Percentiles rank a stretch among this genome's conserved stretches.
Conservation (phyloP, 2,113 vertebrate genomes). For the Synchiropus splendidus region DNA sequence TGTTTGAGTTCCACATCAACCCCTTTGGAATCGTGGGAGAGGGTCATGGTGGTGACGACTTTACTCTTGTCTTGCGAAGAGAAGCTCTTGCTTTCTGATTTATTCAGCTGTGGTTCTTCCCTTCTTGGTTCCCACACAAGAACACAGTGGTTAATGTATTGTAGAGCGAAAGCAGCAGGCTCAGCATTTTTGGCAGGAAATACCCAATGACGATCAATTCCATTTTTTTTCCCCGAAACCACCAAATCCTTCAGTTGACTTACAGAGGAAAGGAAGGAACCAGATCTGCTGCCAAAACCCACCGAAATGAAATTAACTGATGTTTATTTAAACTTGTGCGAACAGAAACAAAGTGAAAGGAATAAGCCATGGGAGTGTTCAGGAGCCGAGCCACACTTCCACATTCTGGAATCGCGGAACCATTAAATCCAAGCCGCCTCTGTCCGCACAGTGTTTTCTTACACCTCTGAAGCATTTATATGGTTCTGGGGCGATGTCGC, state of each 20-base stretch:
- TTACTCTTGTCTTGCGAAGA: too few relatives aligned
- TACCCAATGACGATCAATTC: slow-evolving; percentile 32
- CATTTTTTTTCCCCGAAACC: slow-evolving; percentile 12
- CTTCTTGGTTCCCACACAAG: slow-evolving; percentile 23
- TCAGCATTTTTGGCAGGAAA: slow-evolving; percentile 42
- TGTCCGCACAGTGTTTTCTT: slow-evolving; percentile 22
- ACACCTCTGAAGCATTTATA: slow-evolving; percentile 17
- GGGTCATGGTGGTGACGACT: too few relatives aligned
- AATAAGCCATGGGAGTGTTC: slow-evolving; percentile 22
- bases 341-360: slow-evolving; percentile 32
- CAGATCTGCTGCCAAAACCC: slow-evolving; percentile 23
- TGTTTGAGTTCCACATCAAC: too few relatives aligned
- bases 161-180: slow-evolving; percentile 18
- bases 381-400: slow-evolving; percentile 28
- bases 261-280: slow-evolving; percentile 36
- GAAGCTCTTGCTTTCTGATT: too few relatives aligned
- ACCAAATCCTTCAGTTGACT: slow-evolving; percentile 37
- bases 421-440: slow-evolving; percentile 10
- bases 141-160: slow-evolving; percentile 25
- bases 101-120: slow-evolving; percentile 3
- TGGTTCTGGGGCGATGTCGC: slow-evolving; percentile 7
- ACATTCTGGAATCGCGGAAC: slow-evolving; percentile 8
- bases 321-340: slow-evolving; percentile 17
- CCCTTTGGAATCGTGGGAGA: too few relatives aligned
- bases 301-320: slow-evolving; percentile 32